Evolutionary conservation across 1,140 invertebrate species (phyloP).

Genomic region (Drosophila nannoptera): DNA sequence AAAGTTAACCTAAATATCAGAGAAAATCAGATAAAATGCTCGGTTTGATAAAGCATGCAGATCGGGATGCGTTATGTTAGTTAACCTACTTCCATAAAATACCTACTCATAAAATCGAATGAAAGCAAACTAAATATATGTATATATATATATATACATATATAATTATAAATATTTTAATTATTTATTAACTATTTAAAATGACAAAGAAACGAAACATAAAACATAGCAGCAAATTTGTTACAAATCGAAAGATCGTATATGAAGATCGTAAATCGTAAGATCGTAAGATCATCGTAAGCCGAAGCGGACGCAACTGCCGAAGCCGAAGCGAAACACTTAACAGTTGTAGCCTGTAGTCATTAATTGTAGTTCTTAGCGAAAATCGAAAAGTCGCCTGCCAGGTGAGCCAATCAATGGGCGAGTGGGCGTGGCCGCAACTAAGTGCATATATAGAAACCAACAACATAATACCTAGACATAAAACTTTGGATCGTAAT

Average conservation of each 20-base stretch:
- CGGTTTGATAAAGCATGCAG: conserved; percentile 43
- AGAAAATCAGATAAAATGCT: conserved; percentile 56
- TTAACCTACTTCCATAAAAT: conserved; percentile 50
- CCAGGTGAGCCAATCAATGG: background rate
- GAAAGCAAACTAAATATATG: conserved; percentile 24
- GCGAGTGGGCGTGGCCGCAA: conserved; percentile 50
- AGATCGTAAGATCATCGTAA: conserved; percentile 2
- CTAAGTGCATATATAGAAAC: conserved; percentile 68
- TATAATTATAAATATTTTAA: conserved; percentile 51
- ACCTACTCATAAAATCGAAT: conserved; percentile 44
- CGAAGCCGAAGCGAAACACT: conserved; percentile 19
- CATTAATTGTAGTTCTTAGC: conserved; percentile 76
- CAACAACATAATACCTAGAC: conserved; percentile 18
- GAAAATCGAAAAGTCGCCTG: conserved; percentile 67
- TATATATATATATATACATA: conserved; percentile 35
- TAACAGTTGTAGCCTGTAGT: conserved; percentile 74
- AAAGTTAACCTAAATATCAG: conserved; percentile 58
- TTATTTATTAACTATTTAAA: conserved; percentile 74
- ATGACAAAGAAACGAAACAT: conserved; percentile 42
- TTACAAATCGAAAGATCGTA: conserved; percentile 40
- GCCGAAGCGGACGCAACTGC: conserved; percentile 25
- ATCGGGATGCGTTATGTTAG: conserved; percentile 32
- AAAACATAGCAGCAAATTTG: conserved; percentile 65
- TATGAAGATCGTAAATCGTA: conserved; percentile 34
- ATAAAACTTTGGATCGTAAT: conserved; percentile 23